Conservation (phyloP, 2,113 vertebrate species). For the Leptobrachium leishanense region DNA sequence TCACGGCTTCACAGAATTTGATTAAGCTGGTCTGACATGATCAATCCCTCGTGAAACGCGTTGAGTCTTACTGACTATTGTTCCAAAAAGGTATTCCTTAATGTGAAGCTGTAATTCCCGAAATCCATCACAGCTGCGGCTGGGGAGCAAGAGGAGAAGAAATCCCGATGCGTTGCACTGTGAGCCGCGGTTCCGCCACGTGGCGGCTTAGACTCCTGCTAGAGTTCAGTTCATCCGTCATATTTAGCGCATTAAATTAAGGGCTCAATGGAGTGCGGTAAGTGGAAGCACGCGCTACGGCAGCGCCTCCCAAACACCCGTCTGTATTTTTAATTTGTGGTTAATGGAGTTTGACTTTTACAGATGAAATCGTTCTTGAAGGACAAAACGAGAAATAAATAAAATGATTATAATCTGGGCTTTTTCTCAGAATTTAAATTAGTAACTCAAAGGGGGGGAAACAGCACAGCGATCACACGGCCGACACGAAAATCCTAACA, state of each 20-base stretch:
- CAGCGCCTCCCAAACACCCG: background rate
- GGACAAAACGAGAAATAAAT: background rate
- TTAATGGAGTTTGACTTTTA: slow-evolving; percentile 32
- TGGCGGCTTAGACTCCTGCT: background rate
- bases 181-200: background rate
- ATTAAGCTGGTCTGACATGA: no score
- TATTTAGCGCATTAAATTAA: slow-evolving; percentile 17
- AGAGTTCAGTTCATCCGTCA: slow-evolving; percentile 2
- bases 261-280: slow-evolving; percentile 26
- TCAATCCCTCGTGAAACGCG: no score
- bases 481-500: no score
- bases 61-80: no score
- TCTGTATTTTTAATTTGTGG: slow-evolving; percentile 30
- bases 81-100: no score
- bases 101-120: no score
- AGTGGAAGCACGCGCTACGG: background rate
- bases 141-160: no score
- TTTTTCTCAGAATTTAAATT: background rate
- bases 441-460: background rate
- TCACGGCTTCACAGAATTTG: no score
- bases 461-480: background rate
- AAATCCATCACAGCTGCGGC: no score
- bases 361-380: slow-evolving; percentile 31
- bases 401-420: slow-evolving; percentile 11
- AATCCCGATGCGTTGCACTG: background rate